Base-by-base conservation (phyloP, 2,113 vertebrate genomes). In the Trichechus manatus region DNA sequence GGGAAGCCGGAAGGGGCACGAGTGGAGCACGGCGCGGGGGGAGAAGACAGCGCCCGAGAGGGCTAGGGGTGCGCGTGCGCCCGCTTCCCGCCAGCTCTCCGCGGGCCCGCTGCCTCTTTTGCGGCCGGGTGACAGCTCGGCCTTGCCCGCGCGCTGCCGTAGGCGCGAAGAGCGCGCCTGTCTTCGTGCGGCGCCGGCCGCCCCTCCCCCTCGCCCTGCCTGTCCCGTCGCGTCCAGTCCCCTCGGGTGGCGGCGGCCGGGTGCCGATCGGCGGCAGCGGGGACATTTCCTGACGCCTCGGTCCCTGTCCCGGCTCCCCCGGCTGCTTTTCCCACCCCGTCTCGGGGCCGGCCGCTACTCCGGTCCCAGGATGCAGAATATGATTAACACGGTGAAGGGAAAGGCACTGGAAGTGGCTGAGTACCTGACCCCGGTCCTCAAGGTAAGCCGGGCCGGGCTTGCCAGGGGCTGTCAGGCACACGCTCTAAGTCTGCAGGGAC, bases 401-500 rank as follows among this genome's bases (percentile, higher is more conserved):
- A 99, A 99, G 63, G 99, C 99, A 4, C 98, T 99, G 75, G 99
- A 99, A 9, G 99, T 99, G 98, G 99, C 99, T 3, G 99, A 99
- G 99, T 99, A 99, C 83, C 99, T 99, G 94, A 99, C 99, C 1
- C 99, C 99, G 1, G 99, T 99, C 29, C 97, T 99, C 83, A 99
- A 99, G 99, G 99, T 99, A 99, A 99, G 96, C 33, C 42, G 59
- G 91, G 56, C 94, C 25, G 56, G 61, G 78, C 91, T 59, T 17
- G 66, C 61, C 85, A 0, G 42, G 91, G 74, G 59, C 66, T 59
- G 68, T 31, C 87, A 39, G 42, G 66, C 61, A 6, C 80, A 29
- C 9, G 11, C 23, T 42, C 36, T 39, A 2, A 20, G 25, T 19
- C n/a, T 36, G 91, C 96, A 4, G 42, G 68, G 25, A 39, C 61